phyloP scores from a whole-genome alignment of 2,797 vertebrate species.

The Cichlasoma orientale region DNA sequence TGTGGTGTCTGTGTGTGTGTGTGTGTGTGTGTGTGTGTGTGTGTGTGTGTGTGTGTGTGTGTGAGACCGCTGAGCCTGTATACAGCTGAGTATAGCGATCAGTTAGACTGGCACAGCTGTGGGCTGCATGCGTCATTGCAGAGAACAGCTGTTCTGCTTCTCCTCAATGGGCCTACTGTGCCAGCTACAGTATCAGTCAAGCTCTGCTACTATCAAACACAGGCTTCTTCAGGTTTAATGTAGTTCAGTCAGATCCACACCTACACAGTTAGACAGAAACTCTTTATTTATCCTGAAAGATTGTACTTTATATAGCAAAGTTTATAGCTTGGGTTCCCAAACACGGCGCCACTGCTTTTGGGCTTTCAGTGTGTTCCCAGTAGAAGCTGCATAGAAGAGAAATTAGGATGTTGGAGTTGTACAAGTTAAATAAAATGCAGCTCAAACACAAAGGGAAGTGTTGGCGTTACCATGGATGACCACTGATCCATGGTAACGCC shows the following conservation, averaged over 20 bases:
- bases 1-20: not conserved
- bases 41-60: too few species aligned
- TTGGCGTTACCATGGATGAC: not conserved
- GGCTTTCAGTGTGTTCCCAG: not conserved
- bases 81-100: constrained; percentile 60
- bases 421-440: not conserved
- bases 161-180: constrained; percentile 82
- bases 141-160: constrained; percentile 81
- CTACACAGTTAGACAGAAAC: not conserved
- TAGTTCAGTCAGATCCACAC: not conserved
- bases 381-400: not conserved
- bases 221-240: not conserved
- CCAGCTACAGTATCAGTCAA: constrained; percentile 82
- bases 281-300: too few species aligned
- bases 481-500: too few species aligned
- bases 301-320: too few species aligned
- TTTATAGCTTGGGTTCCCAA: not conserved
- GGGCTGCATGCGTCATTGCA: constrained; percentile 79
- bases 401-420: not conserved
- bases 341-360: not conserved
- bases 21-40: too few species aligned
- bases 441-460: not conserved
- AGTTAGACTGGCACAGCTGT: constrained; percentile 81
- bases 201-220: not conserved
- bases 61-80: not conserved